Conservation (phyloP, 2,888 invertebrate species). For the Meghimatium bilineatum region DNA sequence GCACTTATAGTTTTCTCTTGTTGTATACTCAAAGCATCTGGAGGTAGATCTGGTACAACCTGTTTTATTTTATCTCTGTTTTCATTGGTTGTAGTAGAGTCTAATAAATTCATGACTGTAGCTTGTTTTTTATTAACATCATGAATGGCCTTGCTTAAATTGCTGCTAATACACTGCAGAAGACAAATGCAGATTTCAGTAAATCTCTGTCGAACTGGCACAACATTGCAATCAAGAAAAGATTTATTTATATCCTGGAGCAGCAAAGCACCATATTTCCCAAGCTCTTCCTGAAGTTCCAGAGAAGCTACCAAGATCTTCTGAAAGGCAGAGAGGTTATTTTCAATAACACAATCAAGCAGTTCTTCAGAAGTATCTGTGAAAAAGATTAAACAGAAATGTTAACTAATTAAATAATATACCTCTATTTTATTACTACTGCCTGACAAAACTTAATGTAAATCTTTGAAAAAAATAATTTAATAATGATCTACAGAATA, state of each 20-base stretch:
- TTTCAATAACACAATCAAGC: constrained; percentile 8
- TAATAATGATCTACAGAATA: too few relatives aligned
- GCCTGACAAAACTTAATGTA: too few relatives aligned
- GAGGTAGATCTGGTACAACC: constrained; percentile 38
- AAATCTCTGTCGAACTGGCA: constrained; percentile 34
- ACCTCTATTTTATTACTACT: too few relatives aligned
- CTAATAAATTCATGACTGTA: not conserved
- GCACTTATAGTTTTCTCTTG: constrained; percentile 83
- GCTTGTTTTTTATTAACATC: not conserved
- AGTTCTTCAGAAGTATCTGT: constrained; percentile 16
- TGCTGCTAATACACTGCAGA: not conserved
- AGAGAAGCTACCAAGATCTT: not conserved
- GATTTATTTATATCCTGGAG: not conserved
- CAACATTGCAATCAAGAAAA: not conserved
- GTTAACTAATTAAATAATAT: too few relatives aligned
- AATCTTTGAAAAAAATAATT: too few relatives aligned
- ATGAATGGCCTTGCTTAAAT: not conserved
- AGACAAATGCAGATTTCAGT: constrained; percentile 30
- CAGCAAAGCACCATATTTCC: not conserved
- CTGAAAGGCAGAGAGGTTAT: constrained; percentile 3
- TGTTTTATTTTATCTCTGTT: not conserved
- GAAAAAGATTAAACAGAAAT: not conserved
- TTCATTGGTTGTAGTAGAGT: not conserved
- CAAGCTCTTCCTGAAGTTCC: constrained; percentile 4
- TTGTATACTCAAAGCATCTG: constrained; percentile 81